These are phyloP conservation scores for Cotesia chilonis DNA, from an alignment of 1,140 invertebrate genomes.

Conservation along the genomic window DNA sequence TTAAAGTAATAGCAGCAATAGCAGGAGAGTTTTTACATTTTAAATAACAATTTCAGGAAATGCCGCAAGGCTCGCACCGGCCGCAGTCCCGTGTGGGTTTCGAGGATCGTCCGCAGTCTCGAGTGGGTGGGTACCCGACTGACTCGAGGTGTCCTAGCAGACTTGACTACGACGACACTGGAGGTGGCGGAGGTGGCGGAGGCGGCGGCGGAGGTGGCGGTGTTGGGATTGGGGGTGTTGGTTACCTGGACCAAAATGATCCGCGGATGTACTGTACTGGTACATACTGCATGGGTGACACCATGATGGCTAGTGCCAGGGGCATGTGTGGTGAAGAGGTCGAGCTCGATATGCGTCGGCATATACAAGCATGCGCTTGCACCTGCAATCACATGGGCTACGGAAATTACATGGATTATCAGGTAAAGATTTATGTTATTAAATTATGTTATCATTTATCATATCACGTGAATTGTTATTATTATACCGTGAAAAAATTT, in stretches of 20 bases:
- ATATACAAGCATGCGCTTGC: slow-evolving; percentile 86
- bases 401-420: slow-evolving; percentile 89
- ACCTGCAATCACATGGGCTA: slow-evolving; percentile 92
- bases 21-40: too few relatives aligned
- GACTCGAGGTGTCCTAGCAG: slow-evolving; percentile 62
- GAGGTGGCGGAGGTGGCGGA: slow-evolving; percentile 55
- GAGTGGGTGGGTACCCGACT: slow-evolving; percentile 56
- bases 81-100: slow-evolving; percentile 62
- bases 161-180: slow-evolving; percentile 61
- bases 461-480: neutral
- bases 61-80: slow-evolving; percentile 55
- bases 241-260: slow-evolving; percentile 62
- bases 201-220: slow-evolving; percentile 58
- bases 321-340: slow-evolving; percentile 67
- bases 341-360: slow-evolving; percentile 80
- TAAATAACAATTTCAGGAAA: slow-evolving; percentile 45
- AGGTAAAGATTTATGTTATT: slow-evolving; percentile 69
- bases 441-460: neutral
- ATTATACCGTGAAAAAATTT: neutral
- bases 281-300: slow-evolving; percentile 64
- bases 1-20: too few relatives aligned
- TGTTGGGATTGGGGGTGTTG: slow-evolving; percentile 59
- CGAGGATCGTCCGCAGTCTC: slow-evolving; percentile 62
- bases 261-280: slow-evolving; percentile 64
- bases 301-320: slow-evolving; percentile 62